Evolutionary conservation across 1,140 invertebrate genomes (phyloP), one percentile per base, ranked within the genome.

Genomic region (Macrobrachium rosenbergii): DNA sequence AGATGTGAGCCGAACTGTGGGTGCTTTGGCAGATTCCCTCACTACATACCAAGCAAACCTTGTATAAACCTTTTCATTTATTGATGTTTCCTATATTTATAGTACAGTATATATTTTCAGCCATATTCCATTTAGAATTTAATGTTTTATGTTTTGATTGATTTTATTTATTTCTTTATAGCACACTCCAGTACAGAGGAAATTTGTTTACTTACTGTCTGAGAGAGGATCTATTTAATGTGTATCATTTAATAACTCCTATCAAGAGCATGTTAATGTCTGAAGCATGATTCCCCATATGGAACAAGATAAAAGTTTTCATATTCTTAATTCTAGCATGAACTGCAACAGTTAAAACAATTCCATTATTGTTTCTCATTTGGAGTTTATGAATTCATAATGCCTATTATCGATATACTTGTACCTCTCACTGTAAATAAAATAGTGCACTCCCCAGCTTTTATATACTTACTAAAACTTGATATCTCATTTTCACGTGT

Each of bases 341-440:
- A 81, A 81, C 60, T 63, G 64, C 79, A 81, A 81, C 64, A 43
- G 64, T 81, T 81, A 64, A 81, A 81, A 63, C 79, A 28, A 81
- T 81, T 81, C 79, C 79, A 81, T 81, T 81, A 81, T 81, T 81
- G 79, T 81, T 63, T 81, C 79, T 80, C 21, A 81, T 81, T 81
- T 81, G 64, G 64, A 81, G 79, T 81, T 81, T 81, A 45, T 10
- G 45, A 81, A 67, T 45, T 81, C 43, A 81, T 81, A 81, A 81
- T 64, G 79, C 79, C 79, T 81, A 81, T 81, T 43, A 67, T 64
- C 79, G 52, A 81, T 64, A 81, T 67, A 81, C 63, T 77, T 84
- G 83, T 84, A 77, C 83, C 83, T 77, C 77, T 77, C 83, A 84
- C 83, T 84, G 83, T 84, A 84, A 78, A 84, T 84, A 84, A 64